Conservation (phyloP, 2,113 vertebrate genomes). For the Perccottus glenii region DNA sequence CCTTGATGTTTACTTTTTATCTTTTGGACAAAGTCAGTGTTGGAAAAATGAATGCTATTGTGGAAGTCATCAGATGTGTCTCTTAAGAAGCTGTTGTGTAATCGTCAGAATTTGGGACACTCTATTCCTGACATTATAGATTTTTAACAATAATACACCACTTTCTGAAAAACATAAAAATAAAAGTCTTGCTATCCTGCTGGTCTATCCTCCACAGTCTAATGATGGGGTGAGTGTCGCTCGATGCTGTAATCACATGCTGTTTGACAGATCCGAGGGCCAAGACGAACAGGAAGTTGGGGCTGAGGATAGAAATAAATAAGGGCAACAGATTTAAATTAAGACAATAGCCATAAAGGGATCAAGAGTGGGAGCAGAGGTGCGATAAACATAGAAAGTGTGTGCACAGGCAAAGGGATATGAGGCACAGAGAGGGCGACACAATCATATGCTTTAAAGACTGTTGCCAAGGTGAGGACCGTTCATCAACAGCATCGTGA, state of each 20-base stretch:
- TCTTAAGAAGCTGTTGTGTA: conserved; percentile 41
- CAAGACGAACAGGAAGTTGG: background rate
- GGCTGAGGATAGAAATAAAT: background rate
- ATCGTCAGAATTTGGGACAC: conserved; percentile 43
- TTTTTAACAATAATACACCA: background rate
- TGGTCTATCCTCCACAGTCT: conserved; percentile 14
- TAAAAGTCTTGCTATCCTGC: conserved; percentile 3
- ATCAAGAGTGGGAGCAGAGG: background rate
- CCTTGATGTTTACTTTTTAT: conserved; percentile 17
- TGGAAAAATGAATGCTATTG: background rate
- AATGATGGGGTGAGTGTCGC: conserved; percentile 13
- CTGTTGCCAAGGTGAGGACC: conserved; percentile 25
- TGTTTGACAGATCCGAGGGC: conserved; percentile 20
- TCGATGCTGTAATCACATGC: conserved; percentile 14
- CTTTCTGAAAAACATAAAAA: background rate
- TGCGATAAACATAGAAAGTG: conserved; percentile 30
- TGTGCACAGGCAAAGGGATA: conserved; percentile 30
- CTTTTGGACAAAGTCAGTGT: conserved; percentile 10
- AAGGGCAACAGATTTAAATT: background rate
- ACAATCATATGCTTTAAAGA: conserved; percentile 54
- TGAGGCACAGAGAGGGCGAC: conserved; percentile 46
- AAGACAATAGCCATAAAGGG: conserved; percentile 13
- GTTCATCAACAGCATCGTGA: conserved; percentile 34
- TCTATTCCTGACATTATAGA: conserved; percentile 22
- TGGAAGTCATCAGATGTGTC: conserved; percentile 36